phyloP scores from a whole-genome alignment of 2,797 vertebrate species.

The Hozukius guyotensis region DNA sequence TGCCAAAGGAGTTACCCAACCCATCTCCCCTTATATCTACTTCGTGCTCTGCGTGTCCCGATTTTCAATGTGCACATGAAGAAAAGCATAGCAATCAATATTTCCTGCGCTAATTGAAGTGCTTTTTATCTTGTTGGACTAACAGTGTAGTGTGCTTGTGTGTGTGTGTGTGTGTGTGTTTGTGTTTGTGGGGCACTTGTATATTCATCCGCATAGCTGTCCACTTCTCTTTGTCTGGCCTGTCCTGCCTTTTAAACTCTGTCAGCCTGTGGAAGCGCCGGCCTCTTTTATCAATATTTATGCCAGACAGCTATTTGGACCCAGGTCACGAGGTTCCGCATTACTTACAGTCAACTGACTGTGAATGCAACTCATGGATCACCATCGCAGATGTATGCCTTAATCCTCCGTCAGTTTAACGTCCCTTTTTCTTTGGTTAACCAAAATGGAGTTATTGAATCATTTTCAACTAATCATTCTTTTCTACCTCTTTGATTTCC shows the following conservation, averaged over 20 bases:
- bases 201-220: constrained; percentile 65
- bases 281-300: constrained; percentile 72
- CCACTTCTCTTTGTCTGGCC: constrained; percentile 59
- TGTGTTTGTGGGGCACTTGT: constrained; percentile 42
- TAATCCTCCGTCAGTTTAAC: constrained; percentile 14
- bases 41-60: constrained; percentile 72
- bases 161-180: not conserved
- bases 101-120: constrained; percentile 84
- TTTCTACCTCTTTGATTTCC: constrained; percentile 10
- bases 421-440: constrained; percentile 13
- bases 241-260: constrained; percentile 68
- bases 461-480: constrained; percentile 17
- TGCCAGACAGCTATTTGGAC: constrained; percentile 62
- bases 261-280: constrained; percentile 54
- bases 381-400: constrained; percentile 22
- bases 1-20: constrained; percentile 55
- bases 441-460: constrained; percentile 14
- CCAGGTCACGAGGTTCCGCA: constrained; percentile 45
- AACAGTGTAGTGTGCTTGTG: constrained; percentile 29
- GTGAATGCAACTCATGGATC: constrained; percentile 28
- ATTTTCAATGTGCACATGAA: constrained; percentile 79
- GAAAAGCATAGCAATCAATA: constrained; percentile 86
- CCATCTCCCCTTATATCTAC: constrained; percentile 67
- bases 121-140: constrained; percentile 80
- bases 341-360: constrained; percentile 41